Percentiles rank a stretch among this genome's conserved stretches.
These are phyloP conservation scores for Drosophila navojoa DNA, from an alignment of 1,140 invertebrate species.

Conservation along the genomic window DNA sequence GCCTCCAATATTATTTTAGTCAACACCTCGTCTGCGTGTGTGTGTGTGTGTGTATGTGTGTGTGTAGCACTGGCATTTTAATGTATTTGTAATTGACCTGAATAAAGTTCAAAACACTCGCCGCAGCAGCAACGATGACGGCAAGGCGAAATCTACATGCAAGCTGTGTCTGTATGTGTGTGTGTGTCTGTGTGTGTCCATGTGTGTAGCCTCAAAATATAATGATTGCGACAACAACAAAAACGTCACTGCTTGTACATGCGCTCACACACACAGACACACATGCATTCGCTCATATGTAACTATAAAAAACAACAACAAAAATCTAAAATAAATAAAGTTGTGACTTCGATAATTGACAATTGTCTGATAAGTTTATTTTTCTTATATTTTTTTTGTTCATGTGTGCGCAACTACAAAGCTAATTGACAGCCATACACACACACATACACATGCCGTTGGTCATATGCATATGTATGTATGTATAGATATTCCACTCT, in stretches of 20 bases:
- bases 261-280: constrained; percentile 11
- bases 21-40: constrained; percentile 56
- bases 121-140: constrained; percentile 51
- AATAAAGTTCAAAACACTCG: constrained; percentile 83
- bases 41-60: constrained; percentile 42
- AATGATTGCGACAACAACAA: constrained; percentile 77
- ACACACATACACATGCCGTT: neutral
- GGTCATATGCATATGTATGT: neutral
- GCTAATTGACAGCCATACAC: constrained; percentile 42
- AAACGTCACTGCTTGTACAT: constrained; percentile 20
- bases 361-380: constrained; percentile 75
- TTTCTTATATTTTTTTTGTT: too few species aligned
- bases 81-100: constrained; percentile 84
- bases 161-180: constrained; percentile 33
- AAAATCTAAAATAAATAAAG: constrained; percentile 28
- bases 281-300: constrained; percentile 8
- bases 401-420: constrained; percentile 30
- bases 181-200: constrained; percentile 20
- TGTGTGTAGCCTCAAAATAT: constrained; percentile 74
- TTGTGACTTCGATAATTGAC: constrained; percentile 73
- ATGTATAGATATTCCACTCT: neutral
- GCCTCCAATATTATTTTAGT: constrained; percentile 82
- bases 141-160: constrained; percentile 80
- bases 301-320: constrained; percentile 18
- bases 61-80: constrained; percentile 78